These are phyloP conservation scores for Acropora tenuis DNA, from an alignment of 64 coral and sea anemone genomes.

Conservation along the genomic window DNA sequence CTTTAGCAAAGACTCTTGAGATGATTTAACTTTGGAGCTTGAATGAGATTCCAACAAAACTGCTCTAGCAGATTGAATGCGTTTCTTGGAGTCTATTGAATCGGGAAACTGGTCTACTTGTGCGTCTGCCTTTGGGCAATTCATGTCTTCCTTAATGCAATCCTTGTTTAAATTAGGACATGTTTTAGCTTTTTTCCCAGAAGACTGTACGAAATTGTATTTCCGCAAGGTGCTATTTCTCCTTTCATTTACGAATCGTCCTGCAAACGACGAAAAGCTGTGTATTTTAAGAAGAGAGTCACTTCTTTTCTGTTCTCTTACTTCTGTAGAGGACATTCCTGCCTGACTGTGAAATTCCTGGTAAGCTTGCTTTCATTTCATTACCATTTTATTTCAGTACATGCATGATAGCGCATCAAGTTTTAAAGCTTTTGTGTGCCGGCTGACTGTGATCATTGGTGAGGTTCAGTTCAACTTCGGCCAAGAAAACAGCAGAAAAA, in stretches of 20 bases:
- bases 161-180: constrained; percentile 52
- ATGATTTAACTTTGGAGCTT: not conserved
- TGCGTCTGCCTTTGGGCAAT: not conserved
- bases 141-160: constrained; percentile 9
- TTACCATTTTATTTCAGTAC: constrained; percentile 26
- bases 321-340: not conserved
- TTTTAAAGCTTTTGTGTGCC: not conserved
- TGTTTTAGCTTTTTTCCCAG: constrained; percentile 62
- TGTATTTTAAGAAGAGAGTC: constrained; percentile 6
- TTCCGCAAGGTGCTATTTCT: constrained; percentile 55
- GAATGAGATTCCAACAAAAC: not conserved
- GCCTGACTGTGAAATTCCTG: not conserved
- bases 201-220: constrained; percentile 73
- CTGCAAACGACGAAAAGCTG: not conserved
- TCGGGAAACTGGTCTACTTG: not conserved
- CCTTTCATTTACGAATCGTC: not conserved
- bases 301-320: not conserved
- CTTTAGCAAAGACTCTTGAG: constrained; percentile 25
- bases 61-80: constrained; percentile 7
- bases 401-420: not conserved
- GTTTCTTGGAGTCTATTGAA: not conserved
- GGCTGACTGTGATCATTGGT: not conserved
- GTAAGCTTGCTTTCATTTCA: not conserved
- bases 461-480: not conserved
- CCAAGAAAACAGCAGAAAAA: not conserved